phyloP scores from a whole-genome alignment of 2,888 invertebrate species.

The Xestia rhomboidea region DNA sequence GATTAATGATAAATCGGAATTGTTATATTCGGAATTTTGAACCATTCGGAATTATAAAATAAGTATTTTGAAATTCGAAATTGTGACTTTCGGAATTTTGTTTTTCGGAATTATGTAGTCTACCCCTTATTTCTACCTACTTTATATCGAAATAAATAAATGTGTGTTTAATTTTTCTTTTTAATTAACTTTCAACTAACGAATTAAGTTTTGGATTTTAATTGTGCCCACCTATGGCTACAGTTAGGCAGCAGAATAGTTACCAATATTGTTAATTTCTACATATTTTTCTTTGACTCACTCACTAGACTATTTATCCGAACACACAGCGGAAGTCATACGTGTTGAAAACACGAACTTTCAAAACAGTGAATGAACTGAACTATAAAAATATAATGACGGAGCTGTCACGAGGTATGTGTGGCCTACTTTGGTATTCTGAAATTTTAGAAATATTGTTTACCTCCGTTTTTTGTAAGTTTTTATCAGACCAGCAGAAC shows the following conservation, averaged over 20 bases:
- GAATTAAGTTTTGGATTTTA: too few relatives aligned
- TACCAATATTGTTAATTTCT: not conserved
- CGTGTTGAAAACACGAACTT: slow-evolving; percentile 47
- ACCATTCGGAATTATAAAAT: too few relatives aligned
- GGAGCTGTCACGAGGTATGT: slow-evolving; percentile 89
- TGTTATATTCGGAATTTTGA: too few relatives aligned
- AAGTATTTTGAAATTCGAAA: too few relatives aligned
- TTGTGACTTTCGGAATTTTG: too few relatives aligned
- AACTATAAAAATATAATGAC: slow-evolving; percentile 77
- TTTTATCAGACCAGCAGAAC: not conserved
- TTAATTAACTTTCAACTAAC: too few relatives aligned
- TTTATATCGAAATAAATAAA: too few relatives aligned
- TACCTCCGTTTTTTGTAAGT: slow-evolving; percentile 30
- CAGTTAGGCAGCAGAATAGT: not conserved
- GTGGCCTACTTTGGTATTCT: slow-evolving; percentile 58
- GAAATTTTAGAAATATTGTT: slow-evolving; percentile 43
- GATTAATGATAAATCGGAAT: too few relatives aligned
- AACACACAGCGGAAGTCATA: slow-evolving; percentile 60
- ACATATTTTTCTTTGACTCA: not conserved
- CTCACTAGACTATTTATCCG: slow-evolving; percentile 15
- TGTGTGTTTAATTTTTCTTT: too few relatives aligned
- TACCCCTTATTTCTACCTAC: too few relatives aligned
- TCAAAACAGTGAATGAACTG: slow-evolving; percentile 60
- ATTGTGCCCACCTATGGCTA: too few relatives aligned
- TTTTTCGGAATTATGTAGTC: too few relatives aligned